A percentile compares a stretch with the other conserved stretches of the same genome.
Conservation (phyloP, 2,797 vertebrate species). For the Sebastes vulpes region DNA sequence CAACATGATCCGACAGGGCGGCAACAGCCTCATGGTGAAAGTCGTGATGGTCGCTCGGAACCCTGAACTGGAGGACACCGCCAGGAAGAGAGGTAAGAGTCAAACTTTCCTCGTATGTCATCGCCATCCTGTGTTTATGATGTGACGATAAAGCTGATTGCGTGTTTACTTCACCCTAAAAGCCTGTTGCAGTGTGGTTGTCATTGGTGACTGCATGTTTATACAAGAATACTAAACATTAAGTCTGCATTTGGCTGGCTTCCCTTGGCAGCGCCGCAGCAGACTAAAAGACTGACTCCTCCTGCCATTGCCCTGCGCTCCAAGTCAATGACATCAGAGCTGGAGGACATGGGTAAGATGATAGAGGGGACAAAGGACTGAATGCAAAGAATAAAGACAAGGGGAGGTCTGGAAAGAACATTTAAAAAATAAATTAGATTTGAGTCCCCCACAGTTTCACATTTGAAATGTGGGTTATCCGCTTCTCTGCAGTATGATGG, state of each 20-base stretch:
- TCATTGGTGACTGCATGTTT: constrained; percentile 64
- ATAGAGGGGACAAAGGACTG: constrained; percentile 20
- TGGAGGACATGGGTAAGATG: constrained; percentile 95
- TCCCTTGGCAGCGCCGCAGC: constrained; percentile 89
- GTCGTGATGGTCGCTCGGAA: constrained; percentile 96
- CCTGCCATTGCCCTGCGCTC: constrained; percentile 94
- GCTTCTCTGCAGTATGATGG: constrained; percentile 17
- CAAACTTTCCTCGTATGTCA: constrained; percentile 5
- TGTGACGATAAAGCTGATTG: constrained; percentile 37
- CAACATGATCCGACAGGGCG: constrained; percentile 95
- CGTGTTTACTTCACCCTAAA: constrained; percentile 52
- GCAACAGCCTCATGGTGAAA: constrained; percentile 96
- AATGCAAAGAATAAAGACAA: constrained; percentile 3
- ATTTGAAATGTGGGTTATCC: constrained; percentile 15
- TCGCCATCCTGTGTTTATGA: constrained; percentile 25
- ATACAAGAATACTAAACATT: constrained; percentile 69
- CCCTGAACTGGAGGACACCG: constrained; percentile 92
- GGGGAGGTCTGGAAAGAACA: constrained; percentile 3
- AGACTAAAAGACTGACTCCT: constrained; percentile 92
- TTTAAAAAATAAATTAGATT: neutral
- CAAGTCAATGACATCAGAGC: constrained; percentile 97
- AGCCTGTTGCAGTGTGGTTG: constrained; percentile 45
- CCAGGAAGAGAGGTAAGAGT: constrained; percentile 89
- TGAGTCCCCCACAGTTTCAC: neutral
- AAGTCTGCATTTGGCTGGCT: constrained; percentile 69